Evolutionary conservation across 1,140 invertebrate species (phyloP), one percentile per base, ranked within the genome.

Genomic region (Polyergus mexicanus): DNA sequence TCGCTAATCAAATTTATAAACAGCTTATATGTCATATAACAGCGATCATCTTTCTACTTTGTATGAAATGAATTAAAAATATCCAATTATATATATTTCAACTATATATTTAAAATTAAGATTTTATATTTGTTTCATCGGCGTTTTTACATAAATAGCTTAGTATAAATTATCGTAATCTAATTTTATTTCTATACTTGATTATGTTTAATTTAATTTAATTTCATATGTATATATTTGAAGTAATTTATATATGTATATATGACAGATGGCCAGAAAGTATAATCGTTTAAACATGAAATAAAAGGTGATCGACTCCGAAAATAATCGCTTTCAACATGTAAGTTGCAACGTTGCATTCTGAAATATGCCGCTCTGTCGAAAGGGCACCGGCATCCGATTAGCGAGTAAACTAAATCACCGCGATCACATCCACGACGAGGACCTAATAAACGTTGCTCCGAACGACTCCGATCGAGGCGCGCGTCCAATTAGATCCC

Each of bases 401-500:
- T 72, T 81, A 56, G 44, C 60, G 10, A 60, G 38, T 54, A 13
- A 72, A 44, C 51, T 22, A 44, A 81, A 72, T 72, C 51, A 58
- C 41, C 51, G 32, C 32, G 69, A 54, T 72, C 69, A 11, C 65
- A 47, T 69, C 47, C 25, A 80, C 51, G 13, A 71, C 10, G 54
- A 22, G 6, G 78, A 72, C n/a, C 25, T 22, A 81, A 72, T 72
- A 81, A 81, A 81, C 54, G 51, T 44, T 69, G 51, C 25, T 81
- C 25, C 51, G 38, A 81, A 60, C 25, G 51, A 44, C 38, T 81
- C 35, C 28, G 35, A 71, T 58, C 38, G 51, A 41, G 35, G 66
- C 35, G 66, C 51, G 22, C 66, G 54, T 83, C 78, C 78, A 83
- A 83, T 83, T 83, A 83, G 78, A 47, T 44, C 68, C n/a, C 54